Evolutionary conservation across 2,113 vertebrate genomes (phyloP), one percentile per base, ranked within the genome.

Genomic region (Ceratotherium simum): DNA sequence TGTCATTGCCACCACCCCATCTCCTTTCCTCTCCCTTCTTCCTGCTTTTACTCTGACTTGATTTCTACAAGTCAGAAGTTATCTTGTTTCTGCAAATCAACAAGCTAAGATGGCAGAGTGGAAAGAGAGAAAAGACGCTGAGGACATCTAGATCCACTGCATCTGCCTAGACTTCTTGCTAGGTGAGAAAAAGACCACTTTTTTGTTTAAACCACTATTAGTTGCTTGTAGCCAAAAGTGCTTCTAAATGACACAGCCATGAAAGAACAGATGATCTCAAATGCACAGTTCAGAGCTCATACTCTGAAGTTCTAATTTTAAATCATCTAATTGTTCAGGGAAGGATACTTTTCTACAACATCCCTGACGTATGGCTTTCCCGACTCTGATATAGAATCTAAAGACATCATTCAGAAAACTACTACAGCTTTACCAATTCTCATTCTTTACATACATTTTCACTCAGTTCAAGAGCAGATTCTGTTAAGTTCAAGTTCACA

Each of bases 221-320:
- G 31, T 3, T 91, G 81, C 58, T 75, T 67, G 8, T 2, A 81
- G 58, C 20, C 70, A 33, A 65, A 91, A 86, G 58, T 18, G 48
- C 81, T 91, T 91, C 36, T 51, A 81, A 86, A 91, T 16, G 60
- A 36, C 5, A 73, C 0, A 73, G 65, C 31, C 58, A 64, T 27
- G 25, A 94, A 80, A 48, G 73, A 91, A 42, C 0, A 64, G 14
- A 33, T 51, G 29, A 86, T 60, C 46, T 75, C 78, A 91, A 91
- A 88, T 27, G 7, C 60, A 94, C 3, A n/a, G 27, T n/a, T 95
- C 39, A 94, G n/a, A 48, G 48, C 46, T 84, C 60, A 36, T 92
- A 82, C 65, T 87, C 58, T 31, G 46, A 86, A 78, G 56, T 64
- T 75, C 73, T 81, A 36, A 80, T 58, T 96, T 96, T 64, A 96